Evolutionary conservation across 2,113 vertebrate genomes (phyloP), one percentile per base, ranked within the genome.

Genomic region (Mirounga angustirostris): DNA sequence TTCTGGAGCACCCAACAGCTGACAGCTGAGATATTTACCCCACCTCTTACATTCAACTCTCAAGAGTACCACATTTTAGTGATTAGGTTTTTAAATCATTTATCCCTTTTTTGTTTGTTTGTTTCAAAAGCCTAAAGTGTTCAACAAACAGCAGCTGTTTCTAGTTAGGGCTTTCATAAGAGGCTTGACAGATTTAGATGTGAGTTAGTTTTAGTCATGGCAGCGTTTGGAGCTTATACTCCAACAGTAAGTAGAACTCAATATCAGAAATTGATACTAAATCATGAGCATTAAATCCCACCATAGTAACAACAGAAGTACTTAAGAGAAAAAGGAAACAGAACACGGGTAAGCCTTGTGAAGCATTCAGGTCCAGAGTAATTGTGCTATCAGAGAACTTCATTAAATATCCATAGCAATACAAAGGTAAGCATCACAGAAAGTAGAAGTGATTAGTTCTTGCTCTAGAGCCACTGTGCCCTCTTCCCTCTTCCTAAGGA

Each of bases 21-120:
- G 52, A 58, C 3, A 54, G 36, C 43, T 89, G 65, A 82, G 16
- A 81, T 80, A 90, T 16, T 86, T 40, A 36, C 21, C 65, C 16
- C 4, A 89, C 19, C 4, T 80, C 28, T 96, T 78, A 26, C 30
- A 82, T 54, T 54, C 12, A 73, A 50, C 76, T 50, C n/a, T 69
- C 36, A 94, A 67, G 74, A 63, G n/a, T 21, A 92, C 36, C 79
- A 94, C 71, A 22, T 74, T 61, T 82, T 85, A 73, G 14, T 59
- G 40, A 61, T 71, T 81, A 43, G 9, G 30, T 40, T 80, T 73
- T 81, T 76, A 1, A 78, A 74, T 78, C 40, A 33, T 90, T 86
- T 61, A 36, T 76, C 28, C n/a, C 15, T 82, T 89, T 74, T 93
- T 92, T 82, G 14, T 92, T 95, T 92, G 63, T 58, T 89, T 9